phyloP scores from a whole-genome alignment of 2,888 invertebrate genomes.

The Abscondita cerata region DNA sequence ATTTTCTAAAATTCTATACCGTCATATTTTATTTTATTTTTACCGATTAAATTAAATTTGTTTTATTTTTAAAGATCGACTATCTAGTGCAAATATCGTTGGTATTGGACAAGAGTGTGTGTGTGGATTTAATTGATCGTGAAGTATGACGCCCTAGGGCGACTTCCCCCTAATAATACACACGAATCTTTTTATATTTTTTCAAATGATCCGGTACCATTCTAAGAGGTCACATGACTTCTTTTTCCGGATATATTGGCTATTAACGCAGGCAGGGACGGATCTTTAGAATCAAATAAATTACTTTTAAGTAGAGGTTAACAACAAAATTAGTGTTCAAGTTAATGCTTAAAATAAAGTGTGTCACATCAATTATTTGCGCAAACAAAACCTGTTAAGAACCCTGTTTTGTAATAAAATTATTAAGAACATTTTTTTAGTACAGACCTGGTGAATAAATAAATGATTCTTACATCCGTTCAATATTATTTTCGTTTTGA shows the following conservation, averaged over 20 bases:
- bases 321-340: no score
- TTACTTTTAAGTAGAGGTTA: no score
- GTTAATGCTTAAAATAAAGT: no score
- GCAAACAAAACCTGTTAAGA: no score
- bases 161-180: slow-evolving; percentile 22
- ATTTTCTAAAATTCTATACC: slow-evolving; percentile 15
- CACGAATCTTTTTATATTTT: slow-evolving; percentile 37
- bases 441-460: slow-evolving; percentile 29
- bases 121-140: slow-evolving; percentile 28
- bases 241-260: slow-evolving; percentile 22
- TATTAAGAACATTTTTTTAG: no score
- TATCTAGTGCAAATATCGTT: neutral
- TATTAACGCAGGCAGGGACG: slow-evolving; percentile 10
- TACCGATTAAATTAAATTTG: no score
- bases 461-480: slow-evolving; percentile 42
- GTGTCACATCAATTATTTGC: no score
- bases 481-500: slow-evolving; percentile 44
- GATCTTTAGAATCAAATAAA: no score
- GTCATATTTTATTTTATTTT: slow-evolving; percentile 17
- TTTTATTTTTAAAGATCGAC: no score
- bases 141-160: slow-evolving; percentile 26
- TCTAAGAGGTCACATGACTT: slow-evolving; percentile 38
- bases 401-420: no score
- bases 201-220: slow-evolving; percentile 40
- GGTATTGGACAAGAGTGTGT: slow-evolving; percentile 9